Conservation (phyloP, 2,888 invertebrate genomes). For the Meloe dianella region DNA sequence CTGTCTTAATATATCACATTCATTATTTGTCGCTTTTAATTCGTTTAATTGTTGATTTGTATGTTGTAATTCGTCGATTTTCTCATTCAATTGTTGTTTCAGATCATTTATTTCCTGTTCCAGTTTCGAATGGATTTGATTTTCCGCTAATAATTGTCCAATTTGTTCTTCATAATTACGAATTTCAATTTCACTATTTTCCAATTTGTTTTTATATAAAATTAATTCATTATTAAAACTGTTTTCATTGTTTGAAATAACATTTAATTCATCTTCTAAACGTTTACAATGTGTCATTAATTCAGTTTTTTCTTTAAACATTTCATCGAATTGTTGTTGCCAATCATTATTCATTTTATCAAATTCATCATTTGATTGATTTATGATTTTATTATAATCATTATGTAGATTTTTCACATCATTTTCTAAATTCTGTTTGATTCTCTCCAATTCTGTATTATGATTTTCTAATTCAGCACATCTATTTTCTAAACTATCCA, state of each 20-base stretch:
- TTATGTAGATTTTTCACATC: slow-evolving; percentile 60
- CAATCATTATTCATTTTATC: slow-evolving; percentile 63
- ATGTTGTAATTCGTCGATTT: slow-evolving; percentile 30
- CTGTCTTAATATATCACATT: slow-evolving; percentile 30
- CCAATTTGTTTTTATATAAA: slow-evolving; percentile 26
- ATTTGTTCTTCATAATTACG: slow-evolving; percentile 26
- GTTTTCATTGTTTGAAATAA: slow-evolving; percentile 38
- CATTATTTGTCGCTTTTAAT: slow-evolving; percentile 27
- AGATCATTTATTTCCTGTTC: slow-evolving; percentile 39
- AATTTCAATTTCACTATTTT: slow-evolving; percentile 23
- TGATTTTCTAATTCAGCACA: slow-evolving; percentile 58
- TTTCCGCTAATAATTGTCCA: not conserved
- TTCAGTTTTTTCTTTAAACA: slow-evolving; percentile 52
- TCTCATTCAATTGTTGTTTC: slow-evolving; percentile 36
- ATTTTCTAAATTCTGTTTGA: slow-evolving; percentile 61
- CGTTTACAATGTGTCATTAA: slow-evolving; percentile 54
- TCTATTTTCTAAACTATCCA: slow-evolving; percentile 38
- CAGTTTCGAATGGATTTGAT: slow-evolving; percentile 15
- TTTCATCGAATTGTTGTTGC: slow-evolving; percentile 56
- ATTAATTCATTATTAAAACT: slow-evolving; percentile 27
- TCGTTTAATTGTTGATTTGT: slow-evolving; percentile 24
- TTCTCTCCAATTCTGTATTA: slow-evolving; percentile 60
- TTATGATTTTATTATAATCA: slow-evolving; percentile 58
- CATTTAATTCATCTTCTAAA: slow-evolving; percentile 58
- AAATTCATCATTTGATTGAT: slow-evolving; percentile 58